Evolutionary conservation across 2,797 vertebrate genomes (phyloP), one percentile per base, ranked within the genome.

Genomic region (Artibeus lituratus): DNA sequence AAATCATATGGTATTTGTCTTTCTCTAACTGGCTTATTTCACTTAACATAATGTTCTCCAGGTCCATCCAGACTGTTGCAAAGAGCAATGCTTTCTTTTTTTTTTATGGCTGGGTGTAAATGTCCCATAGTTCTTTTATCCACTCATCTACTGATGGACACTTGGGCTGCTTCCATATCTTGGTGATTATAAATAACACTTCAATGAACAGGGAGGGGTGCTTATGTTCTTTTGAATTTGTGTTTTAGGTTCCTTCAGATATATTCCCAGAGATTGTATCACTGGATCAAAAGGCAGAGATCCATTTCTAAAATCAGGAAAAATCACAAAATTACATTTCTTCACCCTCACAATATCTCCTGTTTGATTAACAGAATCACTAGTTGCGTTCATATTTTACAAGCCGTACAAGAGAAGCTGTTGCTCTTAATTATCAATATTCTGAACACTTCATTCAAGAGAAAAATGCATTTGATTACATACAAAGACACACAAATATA

Each of bases 401-500:
- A 83, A 49, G 67, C 49, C 80, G 22, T 51, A 57, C 74, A 94
- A 47, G 3, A 15, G 7, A 78, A 57, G 14, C 15, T 87, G 42
- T 65, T 92, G 5, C 19, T 84, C 47, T 80, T 86, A 55, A 55
- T 77, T 76, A 35, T 74, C 70, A 65, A 22, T 74, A 76, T 72
- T 77, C 29, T 90, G 55, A 84, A 55, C 35, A 82, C 26, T 16
- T 91, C 24, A 76, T 86, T 96, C 51, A 94, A 76, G 44, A 94
- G 35, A 67, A 86, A 89, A 93, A 87, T 76, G 8, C 49, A 85
- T 69, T 73, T 77, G 80, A 14, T 84, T 44, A 35, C 29, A 95
- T 26, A 55, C 3, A 35, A 80, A 83, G 32, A 81, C 1, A 65
- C 19, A 65, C 29, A 65, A 8, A 51, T 35, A 67, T 10, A 15